These are phyloP conservation scores for Rousettus madagascariensis DNA, from an alignment of 2,797 vertebrate genomes.

Conservation along the genomic window DNA sequence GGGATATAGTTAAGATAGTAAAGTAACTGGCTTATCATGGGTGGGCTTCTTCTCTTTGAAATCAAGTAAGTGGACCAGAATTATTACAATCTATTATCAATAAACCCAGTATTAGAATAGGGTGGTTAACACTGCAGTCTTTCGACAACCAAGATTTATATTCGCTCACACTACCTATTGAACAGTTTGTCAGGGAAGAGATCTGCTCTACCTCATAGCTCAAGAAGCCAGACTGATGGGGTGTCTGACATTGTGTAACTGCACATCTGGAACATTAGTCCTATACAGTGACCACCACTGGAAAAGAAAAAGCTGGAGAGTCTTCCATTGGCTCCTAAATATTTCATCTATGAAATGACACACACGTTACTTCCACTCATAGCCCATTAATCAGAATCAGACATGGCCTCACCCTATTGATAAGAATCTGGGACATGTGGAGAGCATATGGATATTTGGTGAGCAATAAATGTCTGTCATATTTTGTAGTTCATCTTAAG, in stretches of 20 bases:
- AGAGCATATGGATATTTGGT: neutral
- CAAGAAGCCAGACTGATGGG: neutral
- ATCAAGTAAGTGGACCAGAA: neutral
- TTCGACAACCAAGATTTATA: neutral
- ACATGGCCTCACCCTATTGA: neutral
- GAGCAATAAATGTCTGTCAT: slow-evolving; percentile 15
- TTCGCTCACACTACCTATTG: neutral
- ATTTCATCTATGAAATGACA: slow-evolving; percentile 5
- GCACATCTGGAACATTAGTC: neutral
- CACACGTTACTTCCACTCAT: neutral
- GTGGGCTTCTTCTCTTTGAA: slow-evolving; percentile 32
- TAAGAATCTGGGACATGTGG: neutral
- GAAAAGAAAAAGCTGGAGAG: neutral
- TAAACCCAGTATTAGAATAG: neutral
- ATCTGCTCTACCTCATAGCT: neutral
- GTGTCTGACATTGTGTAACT: neutral
- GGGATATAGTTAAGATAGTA: neutral
- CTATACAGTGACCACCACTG: neutral
- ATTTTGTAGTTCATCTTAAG: slow-evolving; percentile 28
- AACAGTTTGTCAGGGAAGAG: neutral
- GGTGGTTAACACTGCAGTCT: neutral
- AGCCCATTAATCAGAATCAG: neutral
- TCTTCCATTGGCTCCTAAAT: neutral
- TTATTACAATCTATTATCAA: neutral
- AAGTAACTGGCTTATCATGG: neutral